Conservation (phyloP, 2,888 invertebrate genomes). For the Athalia rosae region DNA sequence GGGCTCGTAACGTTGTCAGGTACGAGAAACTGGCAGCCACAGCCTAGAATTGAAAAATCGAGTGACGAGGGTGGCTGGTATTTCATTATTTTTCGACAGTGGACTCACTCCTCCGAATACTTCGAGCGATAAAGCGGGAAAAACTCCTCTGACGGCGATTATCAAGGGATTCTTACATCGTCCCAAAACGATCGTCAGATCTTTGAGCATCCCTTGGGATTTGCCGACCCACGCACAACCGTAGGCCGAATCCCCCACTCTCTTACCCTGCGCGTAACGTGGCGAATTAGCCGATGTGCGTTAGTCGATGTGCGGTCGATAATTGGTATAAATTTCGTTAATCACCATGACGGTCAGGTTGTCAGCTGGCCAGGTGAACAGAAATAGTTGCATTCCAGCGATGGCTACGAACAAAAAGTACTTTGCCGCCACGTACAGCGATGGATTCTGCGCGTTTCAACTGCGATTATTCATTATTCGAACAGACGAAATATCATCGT, state of each 20-base stretch:
- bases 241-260: slow-evolving; percentile 51
- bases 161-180: slow-evolving; percentile 46
- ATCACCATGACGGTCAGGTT: slow-evolving; percentile 58
- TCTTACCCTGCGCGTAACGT: slow-evolving; percentile 50
- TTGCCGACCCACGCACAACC: slow-evolving; percentile 54
- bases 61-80: too few species aligned
- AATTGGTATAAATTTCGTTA: not conserved
- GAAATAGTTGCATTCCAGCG: slow-evolving; percentile 54
- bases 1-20: slow-evolving; percentile 41
- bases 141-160: slow-evolving; percentile 46
- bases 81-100: too few species aligned
- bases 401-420: too few species aligned
- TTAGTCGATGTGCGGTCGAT: too few species aligned
- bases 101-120: slow-evolving; percentile 7
- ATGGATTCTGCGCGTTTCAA: not conserved
- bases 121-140: slow-evolving; percentile 32
- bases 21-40: slow-evolving; percentile 44
- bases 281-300: not conserved
- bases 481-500: too few species aligned
- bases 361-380: slow-evolving; percentile 63
- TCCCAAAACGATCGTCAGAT: slow-evolving; percentile 42
- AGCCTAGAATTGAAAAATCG: slow-evolving; percentile 20
- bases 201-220: slow-evolving; percentile 36
- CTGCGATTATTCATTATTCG: not conserved
- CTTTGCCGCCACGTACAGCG: too few species aligned